Evolutionary conservation across 1,140 invertebrate genomes (phyloP), one percentile per base, ranked within the genome.

Genomic region (Saccostrea echinata): DNA sequence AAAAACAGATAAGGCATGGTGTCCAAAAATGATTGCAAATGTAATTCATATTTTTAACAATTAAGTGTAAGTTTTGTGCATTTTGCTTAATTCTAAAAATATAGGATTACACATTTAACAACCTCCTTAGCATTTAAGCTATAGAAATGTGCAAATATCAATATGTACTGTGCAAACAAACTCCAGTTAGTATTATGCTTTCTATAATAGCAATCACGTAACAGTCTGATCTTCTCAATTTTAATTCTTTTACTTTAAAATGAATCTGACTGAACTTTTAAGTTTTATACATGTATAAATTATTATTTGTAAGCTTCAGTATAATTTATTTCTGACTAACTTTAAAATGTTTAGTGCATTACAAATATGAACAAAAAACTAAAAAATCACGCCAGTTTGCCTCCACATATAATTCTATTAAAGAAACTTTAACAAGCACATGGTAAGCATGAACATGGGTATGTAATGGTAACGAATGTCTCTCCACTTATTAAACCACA

Each of bases 181-280:
- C 27, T 76, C 68, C 68, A 76, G 68, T 76, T 76, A 76, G 68
- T 76, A 76, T 30, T 33, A 76, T 76, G 68, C 68, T 33, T 76
- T 76, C 24, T 33, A 27, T 16, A 76, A 76, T 33, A 76, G 24
- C 27, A 30, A 35, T 13, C 24, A 33, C 9, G 43, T 43, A 43
- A 43, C 9, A 43, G 43, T 43, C 43, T 9, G 6, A 43, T 43
- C 43, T 43, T 43, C 43, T 8, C 4, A 43, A 43, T 8, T 43
- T n/a, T n/a, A n/a, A 12, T 12, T 57, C 55, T 57, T 57, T 21
- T 43, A 43, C 43, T 43, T 43, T 43, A 4, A 43, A n/a, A 43
- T 43, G 6, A 43, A 43, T 43, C 9, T 43, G 43, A 43, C 43
- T 43, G 43, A 43, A 18, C 55, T 61, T n/a, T 61, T 57, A 57